These are phyloP conservation scores for Lithophane leautieri DNA, from an alignment of 2,888 invertebrate genomes.

Conservation along the genomic window DNA sequence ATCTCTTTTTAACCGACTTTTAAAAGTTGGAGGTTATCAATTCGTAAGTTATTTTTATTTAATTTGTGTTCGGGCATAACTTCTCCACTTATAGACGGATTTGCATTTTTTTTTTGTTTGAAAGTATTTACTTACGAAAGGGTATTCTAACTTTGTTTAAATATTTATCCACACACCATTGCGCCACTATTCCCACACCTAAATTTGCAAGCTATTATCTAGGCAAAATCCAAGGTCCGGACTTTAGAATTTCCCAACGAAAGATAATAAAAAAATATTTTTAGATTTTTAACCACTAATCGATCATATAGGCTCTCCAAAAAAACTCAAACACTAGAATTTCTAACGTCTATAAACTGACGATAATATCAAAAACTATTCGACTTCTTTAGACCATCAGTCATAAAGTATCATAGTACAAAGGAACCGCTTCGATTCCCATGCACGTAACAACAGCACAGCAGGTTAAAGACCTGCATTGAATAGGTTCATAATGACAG, in stretches of 20 bases:
- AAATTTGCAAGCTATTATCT: not conserved
- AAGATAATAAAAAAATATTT: not conserved
- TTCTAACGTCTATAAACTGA: not conserved
- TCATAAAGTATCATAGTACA: slow-evolving; percentile 19
- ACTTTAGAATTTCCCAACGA: not conserved
- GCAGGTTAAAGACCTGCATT: slow-evolving; percentile 45
- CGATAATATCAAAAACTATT: not conserved
- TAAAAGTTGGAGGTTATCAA: too few species aligned
- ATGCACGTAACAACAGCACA: slow-evolving; percentile 17
- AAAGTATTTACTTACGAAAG: too few species aligned
- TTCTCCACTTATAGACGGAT: too few species aligned
- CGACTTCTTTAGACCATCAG: not conserved
- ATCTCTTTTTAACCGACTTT: too few species aligned
- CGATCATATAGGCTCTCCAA: not conserved
- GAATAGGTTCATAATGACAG: slow-evolving; percentile 40
- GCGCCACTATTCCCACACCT: not conserved
- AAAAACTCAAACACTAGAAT: not conserved
- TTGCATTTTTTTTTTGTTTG: too few species aligned
- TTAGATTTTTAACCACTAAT: not conserved
- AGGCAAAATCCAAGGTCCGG: not conserved
- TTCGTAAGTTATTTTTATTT: too few species aligned
- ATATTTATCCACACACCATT: not conserved
- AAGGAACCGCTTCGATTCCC: slow-evolving; percentile 24
- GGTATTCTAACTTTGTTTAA: too few species aligned
- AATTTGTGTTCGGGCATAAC: too few species aligned